Evolutionary conservation across 1,140 invertebrate genomes (phyloP), one percentile per base, ranked within the genome.

Genomic region (Heliconius hermathena): DNA sequence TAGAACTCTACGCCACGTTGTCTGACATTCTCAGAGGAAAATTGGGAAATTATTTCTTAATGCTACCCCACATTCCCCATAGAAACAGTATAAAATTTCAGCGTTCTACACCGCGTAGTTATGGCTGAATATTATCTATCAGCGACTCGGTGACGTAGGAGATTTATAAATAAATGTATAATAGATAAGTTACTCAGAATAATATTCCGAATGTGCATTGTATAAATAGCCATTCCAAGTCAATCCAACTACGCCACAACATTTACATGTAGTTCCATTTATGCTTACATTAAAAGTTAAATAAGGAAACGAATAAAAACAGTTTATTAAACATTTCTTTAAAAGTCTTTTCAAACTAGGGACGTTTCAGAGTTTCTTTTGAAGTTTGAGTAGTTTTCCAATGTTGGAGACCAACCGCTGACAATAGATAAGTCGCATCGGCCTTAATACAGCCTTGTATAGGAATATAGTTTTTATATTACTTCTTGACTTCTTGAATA

Each of bases 381-480:
- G 22, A 76, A 76, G 74, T 76, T 60, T 54, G 60, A 76, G 74
- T 74, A 26, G 73, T 76, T 76, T 26, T 8, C 29, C 57, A 60
- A 76, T 76, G 54, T 66, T 20, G 57, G 36, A 66, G 5, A 52
- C 73, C n/a, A 54, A n/a, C 73, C 73, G 22, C 74, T 76, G 57
- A 76, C 74, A 76, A 70, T 26, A 66, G 74, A 76, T 60, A 76
- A 76, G 38, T 52, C 22, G 57, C 46, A 66, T 76, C 74, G 60
- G 60, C 60, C 60, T 66, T 66, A 66, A 26, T 66, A 66, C 26
- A 18, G 60, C 60, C 60, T 66, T 29, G 60, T 66, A 29, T 66
- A 66, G 22, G 22, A 66, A 66, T 66, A 66, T 29, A 66, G 60
- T 66, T 66, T 66, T 66, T 29, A 66, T 29, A 66, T 66, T 66